A percentile compares a stretch with the other conserved stretches of the same genome.
Conservation (phyloP, 2,888 invertebrate genomes). For the Protonemura montana region DNA sequence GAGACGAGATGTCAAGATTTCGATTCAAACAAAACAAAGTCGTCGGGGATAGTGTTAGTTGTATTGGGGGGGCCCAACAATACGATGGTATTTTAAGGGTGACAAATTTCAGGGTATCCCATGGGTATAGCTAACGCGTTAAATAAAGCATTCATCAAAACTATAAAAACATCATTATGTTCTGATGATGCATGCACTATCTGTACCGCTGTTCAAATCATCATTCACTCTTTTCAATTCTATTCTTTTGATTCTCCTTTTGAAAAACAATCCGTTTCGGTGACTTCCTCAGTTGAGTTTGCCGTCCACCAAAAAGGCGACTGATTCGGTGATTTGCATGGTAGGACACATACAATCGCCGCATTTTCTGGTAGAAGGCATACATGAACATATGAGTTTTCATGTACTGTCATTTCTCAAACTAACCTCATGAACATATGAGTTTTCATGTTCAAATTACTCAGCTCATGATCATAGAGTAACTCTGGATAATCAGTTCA, state of each 20-base stretch:
- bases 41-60: not conserved
- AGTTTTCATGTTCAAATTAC: too few relatives aligned
- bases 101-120: constrained; percentile 17
- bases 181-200: constrained; percentile 34
- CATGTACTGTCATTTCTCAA: not conserved
- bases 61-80: not conserved
- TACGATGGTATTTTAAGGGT: constrained; percentile 21
- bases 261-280: constrained; percentile 42
- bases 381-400: not conserved
- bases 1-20: constrained; percentile 17
- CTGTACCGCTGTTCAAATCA: constrained; percentile 36
- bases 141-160: constrained; percentile 20
- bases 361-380: not conserved
- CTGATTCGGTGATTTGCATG: not conserved
- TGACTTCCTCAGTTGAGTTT: constrained; percentile 44
- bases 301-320: not conserved
- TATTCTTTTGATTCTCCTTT: constrained; percentile 43
- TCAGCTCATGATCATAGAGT: too few relatives aligned
- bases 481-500: not conserved
- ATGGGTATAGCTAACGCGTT: constrained; percentile 20
- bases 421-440: not conserved
- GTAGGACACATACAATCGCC: not conserved
- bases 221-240: constrained; percentile 42
- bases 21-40: not conserved
- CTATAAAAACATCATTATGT: constrained; percentile 8